Percentiles rank a stretch among this genome's conserved stretches.
These are phyloP conservation scores for Hedychridium roseum DNA, from an alignment of 2,888 invertebrate genomes.

Conservation along the genomic window DNA sequence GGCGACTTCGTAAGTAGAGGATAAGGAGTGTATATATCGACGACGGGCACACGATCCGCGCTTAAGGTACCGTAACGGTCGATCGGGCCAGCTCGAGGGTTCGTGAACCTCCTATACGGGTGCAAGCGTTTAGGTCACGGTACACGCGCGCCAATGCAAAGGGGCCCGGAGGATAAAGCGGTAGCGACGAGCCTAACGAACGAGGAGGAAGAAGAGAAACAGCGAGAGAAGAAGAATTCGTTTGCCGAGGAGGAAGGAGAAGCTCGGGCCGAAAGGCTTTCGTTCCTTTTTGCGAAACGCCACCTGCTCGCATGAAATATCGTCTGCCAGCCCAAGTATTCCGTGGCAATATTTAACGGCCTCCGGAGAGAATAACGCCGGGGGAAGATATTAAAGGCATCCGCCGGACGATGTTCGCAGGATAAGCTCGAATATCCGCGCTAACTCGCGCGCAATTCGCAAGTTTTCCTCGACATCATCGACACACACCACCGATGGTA, in stretches of 20 bases:
- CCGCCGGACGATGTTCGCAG: too few species aligned
- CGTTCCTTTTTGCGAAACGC: conserved; percentile 34
- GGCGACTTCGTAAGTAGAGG: conserved; percentile 54
- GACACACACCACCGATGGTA: too few species aligned
- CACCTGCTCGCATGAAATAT: conserved; percentile 45
- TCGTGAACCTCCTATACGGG: conserved; percentile 32
- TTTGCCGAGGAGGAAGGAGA: too few species aligned
- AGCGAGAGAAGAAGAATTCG: background rate
- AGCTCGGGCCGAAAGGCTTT: conserved; percentile 15
- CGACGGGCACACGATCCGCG: too few species aligned
- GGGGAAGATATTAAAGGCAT: background rate
- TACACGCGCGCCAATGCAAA: background rate
- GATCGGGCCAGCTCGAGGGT: conserved; percentile 31
- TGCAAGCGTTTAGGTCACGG: conserved; percentile 29
- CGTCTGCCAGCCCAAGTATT: conserved; percentile 24
- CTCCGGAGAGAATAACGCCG: background rate
- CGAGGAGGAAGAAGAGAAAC: conserved; percentile 3
- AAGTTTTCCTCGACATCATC: too few species aligned
- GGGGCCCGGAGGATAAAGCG: background rate
- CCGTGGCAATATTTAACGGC: conserved; percentile 32
- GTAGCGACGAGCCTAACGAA: conserved; percentile 1
- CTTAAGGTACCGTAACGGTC: conserved; percentile 37
- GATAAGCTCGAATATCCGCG: too few species aligned
- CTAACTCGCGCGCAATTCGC: too few species aligned
- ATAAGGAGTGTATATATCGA: too few species aligned